Evolutionary conservation across 2,888 invertebrate species (phyloP), one percentile per base, ranked within the genome.

Genomic region (Petrophora chlorosata): DNA sequence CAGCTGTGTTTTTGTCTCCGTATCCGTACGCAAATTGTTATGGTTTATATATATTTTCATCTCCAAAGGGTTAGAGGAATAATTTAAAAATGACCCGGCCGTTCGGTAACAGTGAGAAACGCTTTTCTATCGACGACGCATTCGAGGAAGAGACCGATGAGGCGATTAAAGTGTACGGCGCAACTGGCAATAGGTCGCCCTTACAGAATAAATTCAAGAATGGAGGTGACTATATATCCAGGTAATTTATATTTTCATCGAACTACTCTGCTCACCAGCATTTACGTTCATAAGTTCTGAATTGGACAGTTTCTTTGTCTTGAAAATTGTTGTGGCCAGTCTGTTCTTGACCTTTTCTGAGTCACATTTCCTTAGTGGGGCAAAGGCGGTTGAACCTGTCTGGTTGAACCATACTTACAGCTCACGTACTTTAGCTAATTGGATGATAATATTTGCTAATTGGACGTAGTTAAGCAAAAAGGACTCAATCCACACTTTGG

Each of bases 141-240:
- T 96, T 96, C 73, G 95, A 96, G 74, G 95, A 95, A 75, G 96
- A 96, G 76, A 95, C 95, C 33, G 96, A 96, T 71, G 96, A 96
- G 76, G 95, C 95, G 43, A 93, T 96, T 67, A 93, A 94, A 73
- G 95, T 96, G 33, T 96, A 96, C 79, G 96, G 96, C 35, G 92
- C 95, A 38, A 94, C 94, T 35, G 93, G 93, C 56, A 94, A 94
- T 78, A 92, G 94, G 67, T 93, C 94, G 57, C 94, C 95, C 67
- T 89, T 94, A 70, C 84, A 87, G 69, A 86, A 82, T 61, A 88
- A 87, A 83, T 82, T 76, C 53, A 87, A 83, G 71, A 87, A 85
- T 79, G 85, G 85, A 61, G 77, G 64, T 46, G 88, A 90, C 61
- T 90, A 76, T 69, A 56, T 87, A 54, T 65, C 89, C 56, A 82